Conservation (phyloP, 2,888 invertebrate genomes). For the Cistogaster globosa region DNA sequence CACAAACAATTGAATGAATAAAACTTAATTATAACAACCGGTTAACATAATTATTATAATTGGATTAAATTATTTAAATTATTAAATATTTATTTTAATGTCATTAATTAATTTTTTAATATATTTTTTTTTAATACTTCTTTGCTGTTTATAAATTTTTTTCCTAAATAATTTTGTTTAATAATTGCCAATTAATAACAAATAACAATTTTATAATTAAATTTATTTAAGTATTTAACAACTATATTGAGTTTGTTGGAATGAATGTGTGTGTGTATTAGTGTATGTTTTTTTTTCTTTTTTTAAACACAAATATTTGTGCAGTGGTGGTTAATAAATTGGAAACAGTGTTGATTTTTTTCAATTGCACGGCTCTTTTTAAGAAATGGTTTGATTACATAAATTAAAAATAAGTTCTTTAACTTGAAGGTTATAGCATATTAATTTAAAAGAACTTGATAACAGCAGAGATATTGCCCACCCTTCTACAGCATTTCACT, state of each 20-base stretch:
- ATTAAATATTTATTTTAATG: slow-evolving; percentile 34
- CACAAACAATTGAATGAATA: slow-evolving; percentile 6
- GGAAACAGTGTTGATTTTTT: not conserved
- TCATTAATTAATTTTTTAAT: slow-evolving; percentile 19
- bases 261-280: not conserved
- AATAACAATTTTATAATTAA: slow-evolving; percentile 65
- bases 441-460: no score
- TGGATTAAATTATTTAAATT: slow-evolving; percentile 22
- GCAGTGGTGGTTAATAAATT: slow-evolving; percentile 6
- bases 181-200: slow-evolving; percentile 68
- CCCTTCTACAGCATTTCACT: no score
- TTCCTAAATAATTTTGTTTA: slow-evolving; percentile 17
- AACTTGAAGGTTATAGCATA: no score
- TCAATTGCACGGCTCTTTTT: no score
- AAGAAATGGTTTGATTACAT: no score
- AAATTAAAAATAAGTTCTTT: no score
- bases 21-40: slow-evolving; percentile 40
- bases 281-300: not conserved
- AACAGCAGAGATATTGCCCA: no score
- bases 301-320: not conserved
- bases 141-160: slow-evolving; percentile 20
- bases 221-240: slow-evolving; percentile 51
- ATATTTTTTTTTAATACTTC: slow-evolving; percentile 27
- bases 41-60: slow-evolving; percentile 31
- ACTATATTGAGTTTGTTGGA: slow-evolving; percentile 33